Evolutionary conservation across 2,797 vertebrate genomes (phyloP), one percentile per base, ranked within the genome.

Genomic region (Lates japonicus): DNA sequence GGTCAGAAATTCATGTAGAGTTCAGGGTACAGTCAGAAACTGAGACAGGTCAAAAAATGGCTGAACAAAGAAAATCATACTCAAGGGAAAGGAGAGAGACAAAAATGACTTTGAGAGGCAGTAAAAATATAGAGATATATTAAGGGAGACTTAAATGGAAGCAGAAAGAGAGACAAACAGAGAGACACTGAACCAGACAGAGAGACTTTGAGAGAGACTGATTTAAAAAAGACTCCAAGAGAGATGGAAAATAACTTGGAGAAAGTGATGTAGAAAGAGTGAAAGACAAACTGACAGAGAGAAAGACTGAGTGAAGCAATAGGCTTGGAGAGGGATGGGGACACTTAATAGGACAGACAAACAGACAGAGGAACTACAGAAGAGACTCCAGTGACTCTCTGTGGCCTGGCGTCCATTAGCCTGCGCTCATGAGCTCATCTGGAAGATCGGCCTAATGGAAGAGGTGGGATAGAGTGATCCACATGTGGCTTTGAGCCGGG

Each of bases 401-500:
- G 74, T 92, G 86, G 88, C 81, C 87, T 84, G 90, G 90, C 65
- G 69, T 91, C 80, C 86, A 88, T 92, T 88, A 91, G 80, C 67
- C 76, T 29, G 16, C 67, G 79, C 84, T 90, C 90, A 87, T 92
- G 91, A 93, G 88, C 90, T 94, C 90, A 93, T 93, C 87, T 88
- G 83, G 87, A 82, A 83, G 86, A 87, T 80, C 65, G 68, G 85
- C 83, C 83, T 88, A 86, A 86, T 90, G 85, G 85, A 88, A 80
- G 87, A 92, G 85, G 86, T 86, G 80, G 80, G 59, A 82, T 79
- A 80, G 76, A 87, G 81, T 37, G 87, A 87, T 91, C 92, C 94
- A 95, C 92, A 94, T 95, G 91, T 93, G 93, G 82, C 83, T 89
- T 86, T 90, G 91, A 93, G 89, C 83, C 61, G 86, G 90, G 87